phyloP scores from a whole-genome alignment of 2,113 vertebrate species.

The Microcebus ravelobensis region DNA sequence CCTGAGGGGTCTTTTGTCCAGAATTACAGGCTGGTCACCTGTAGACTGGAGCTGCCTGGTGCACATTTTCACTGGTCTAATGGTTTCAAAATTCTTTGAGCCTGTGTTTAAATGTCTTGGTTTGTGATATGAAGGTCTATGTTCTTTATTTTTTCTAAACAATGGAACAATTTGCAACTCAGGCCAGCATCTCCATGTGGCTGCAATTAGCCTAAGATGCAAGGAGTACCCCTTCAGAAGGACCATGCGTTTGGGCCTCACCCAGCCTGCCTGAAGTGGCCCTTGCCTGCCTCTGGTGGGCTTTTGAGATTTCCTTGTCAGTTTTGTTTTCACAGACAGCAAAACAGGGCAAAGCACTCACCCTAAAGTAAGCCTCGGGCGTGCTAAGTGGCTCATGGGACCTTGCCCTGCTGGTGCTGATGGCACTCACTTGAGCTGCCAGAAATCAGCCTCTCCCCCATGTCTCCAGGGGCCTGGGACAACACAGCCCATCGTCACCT shows the following conservation, averaged over 20 bases:
- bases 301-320: background rate
- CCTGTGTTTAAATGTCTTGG: background rate
- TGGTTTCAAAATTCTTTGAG: background rate
- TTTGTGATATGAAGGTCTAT: background rate
- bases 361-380: background rate
- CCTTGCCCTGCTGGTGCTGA: background rate
- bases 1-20: background rate
- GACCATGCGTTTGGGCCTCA: background rate
- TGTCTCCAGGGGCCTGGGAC: background rate
- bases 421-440: background rate
- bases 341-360: background rate
- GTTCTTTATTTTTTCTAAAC: background rate
- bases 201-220: background rate
- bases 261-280: background rate
- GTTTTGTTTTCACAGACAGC: background rate
- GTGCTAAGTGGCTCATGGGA: background rate
- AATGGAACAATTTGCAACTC: background rate
- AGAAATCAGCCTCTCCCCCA: background rate
- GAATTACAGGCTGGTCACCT: background rate
- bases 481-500: accelerated
- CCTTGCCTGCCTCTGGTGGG: background rate
- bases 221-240: background rate
- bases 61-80: accelerated
- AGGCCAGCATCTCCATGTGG: background rate
- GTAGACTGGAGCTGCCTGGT: background rate